Percentiles rank a stretch among this genome's conserved stretches.
phyloP scores from a whole-genome alignment of 2,797 vertebrate genomes.

The Muraenolepis orangiensis region DNA sequence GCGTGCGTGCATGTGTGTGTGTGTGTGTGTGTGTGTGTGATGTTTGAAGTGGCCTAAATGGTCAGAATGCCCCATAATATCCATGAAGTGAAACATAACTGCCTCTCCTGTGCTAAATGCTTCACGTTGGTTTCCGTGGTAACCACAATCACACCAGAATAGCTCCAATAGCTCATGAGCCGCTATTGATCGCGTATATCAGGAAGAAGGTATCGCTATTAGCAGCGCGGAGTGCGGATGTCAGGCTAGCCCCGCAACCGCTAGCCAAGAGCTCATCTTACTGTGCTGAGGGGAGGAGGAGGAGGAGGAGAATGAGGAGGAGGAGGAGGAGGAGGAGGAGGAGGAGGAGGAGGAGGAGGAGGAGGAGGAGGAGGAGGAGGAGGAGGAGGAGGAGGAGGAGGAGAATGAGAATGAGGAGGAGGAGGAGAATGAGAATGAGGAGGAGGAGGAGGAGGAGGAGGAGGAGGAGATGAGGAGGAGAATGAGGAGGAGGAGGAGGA shows the following conservation, averaged over 20 bases:
- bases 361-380: slow-evolving; percentile 47
- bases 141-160: slow-evolving; percentile 38
- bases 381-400: slow-evolving; percentile 60
- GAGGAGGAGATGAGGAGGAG: slow-evolving; percentile 61
- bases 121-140: not conserved
- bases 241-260: slow-evolving; percentile 59
- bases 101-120: too few species aligned
- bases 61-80: too few species aligned
- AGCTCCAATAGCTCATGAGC: slow-evolving; percentile 29
- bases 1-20: slow-evolving; percentile 45
- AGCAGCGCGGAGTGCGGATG: slow-evolving; percentile 42
- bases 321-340: slow-evolving; percentile 50
- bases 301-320: slow-evolving; percentile 60
- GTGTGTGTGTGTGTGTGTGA: slow-evolving; percentile 11
- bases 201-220: slow-evolving; percentile 45
- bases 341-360: slow-evolving; percentile 64
- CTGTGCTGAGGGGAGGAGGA: slow-evolving; percentile 33
- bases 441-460: slow-evolving; percentile 52
- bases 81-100: too few species aligned
- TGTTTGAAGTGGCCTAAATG: slow-evolving; percentile 2
- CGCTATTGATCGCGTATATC: slow-evolving; percentile 49
- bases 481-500: slow-evolving; percentile 50
- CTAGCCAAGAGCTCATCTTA: slow-evolving; percentile 60
- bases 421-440: slow-evolving; percentile 57
- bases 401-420: too few species aligned